Base-by-base conservation (phyloP, 2,797 vertebrate species). In the Uromys caudimaculatus region DNA sequence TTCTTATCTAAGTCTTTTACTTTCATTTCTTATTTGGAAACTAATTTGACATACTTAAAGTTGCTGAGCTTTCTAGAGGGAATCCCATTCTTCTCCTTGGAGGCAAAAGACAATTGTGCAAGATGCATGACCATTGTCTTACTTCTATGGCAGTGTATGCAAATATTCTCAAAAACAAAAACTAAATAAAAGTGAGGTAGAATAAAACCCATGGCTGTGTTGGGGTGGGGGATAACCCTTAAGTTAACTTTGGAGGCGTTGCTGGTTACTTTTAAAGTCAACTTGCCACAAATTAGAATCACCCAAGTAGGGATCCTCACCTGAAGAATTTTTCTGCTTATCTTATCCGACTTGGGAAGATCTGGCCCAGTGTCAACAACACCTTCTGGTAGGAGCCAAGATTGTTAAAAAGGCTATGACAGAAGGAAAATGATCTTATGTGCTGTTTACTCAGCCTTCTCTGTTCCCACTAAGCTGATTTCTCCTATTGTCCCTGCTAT, bases 151-250 rank as follows among this genome's bases (percentile, higher is more conserved):
- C 3, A 24, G 19, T 76, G 27, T 47, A 21, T 67, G 56, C 17
- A 50, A 16, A 75, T 85, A 56, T 89, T 91, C 35, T 79, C 89
- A 38, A 91, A 94, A 93, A 58, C 38, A 69, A 93, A 93, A 82
- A 41, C 16, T 32, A 9, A 91, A 29, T 54, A 69, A 90, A 94
- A 38, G 62, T 58, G 38, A 71, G 11, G 44, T 27, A 17, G 7
- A 75, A 44, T 76, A 58, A 82, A 81, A 16, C 27, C 21, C 17
- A 54, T 76, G 32, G 21, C 12, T 75, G 3, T 58, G 73, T 52
- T 94, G 58, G 84, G 32, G 29, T 21, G 9, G 16, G 41, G 16
- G 50, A 24, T 64, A 81, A 17, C 60, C 86, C 67, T 69, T 76
- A 86, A 78, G 8, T 62, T 83, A 73, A 84, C 2, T 81, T 96